A percentile compares a stretch with the other conserved stretches of the same genome.
Conservation (phyloP, 2,797 vertebrate species). For the Coranthus polyacanthus region DNA sequence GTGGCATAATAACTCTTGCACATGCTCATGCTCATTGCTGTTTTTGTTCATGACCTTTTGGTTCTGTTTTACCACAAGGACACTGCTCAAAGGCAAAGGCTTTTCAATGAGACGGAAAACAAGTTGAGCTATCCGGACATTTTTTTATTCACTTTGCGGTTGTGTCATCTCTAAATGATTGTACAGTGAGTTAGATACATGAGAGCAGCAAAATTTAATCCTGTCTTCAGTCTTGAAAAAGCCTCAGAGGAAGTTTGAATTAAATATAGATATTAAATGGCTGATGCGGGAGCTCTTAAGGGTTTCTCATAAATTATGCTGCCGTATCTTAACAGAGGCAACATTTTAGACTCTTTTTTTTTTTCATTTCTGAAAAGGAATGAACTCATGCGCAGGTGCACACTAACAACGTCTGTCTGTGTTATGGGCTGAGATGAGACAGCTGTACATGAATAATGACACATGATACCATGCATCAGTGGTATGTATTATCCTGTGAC, state of each 20-base stretch:
- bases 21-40: slow-evolving; percentile 8
- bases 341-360: slow-evolving; percentile 42
- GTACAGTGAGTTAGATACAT: background rate
- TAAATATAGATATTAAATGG: slow-evolving; percentile 75
- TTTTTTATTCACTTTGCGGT: slow-evolving; percentile 6
- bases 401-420: background rate
- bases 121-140: slow-evolving; percentile 7
- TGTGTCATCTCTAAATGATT: background rate
- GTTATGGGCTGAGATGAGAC: slow-evolving; percentile 26
- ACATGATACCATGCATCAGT: slow-evolving; percentile 12
- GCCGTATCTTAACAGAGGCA: slow-evolving; percentile 44
- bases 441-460: slow-evolving; percentile 24
- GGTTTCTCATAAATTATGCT: slow-evolving; percentile 73
- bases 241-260: slow-evolving; percentile 51
- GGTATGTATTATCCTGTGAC: slow-evolving; percentile 7
- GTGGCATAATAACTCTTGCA: slow-evolving; percentile 26
- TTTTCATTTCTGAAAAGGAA: slow-evolving; percentile 10
- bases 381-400: slow-evolving; percentile 1
- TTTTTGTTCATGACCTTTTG: slow-evolving; percentile 58
- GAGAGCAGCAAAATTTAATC: no score
- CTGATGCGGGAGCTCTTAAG: slow-evolving; percentile 49
- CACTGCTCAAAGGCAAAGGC: slow-evolving; percentile 35
- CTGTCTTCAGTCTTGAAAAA: slow-evolving; percentile 21
- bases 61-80: slow-evolving; percentile 22
- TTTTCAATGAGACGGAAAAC: slow-evolving; percentile 40